phyloP scores from a whole-genome alignment of 1,140 invertebrate species.

The Nylanderia fulva region DNA sequence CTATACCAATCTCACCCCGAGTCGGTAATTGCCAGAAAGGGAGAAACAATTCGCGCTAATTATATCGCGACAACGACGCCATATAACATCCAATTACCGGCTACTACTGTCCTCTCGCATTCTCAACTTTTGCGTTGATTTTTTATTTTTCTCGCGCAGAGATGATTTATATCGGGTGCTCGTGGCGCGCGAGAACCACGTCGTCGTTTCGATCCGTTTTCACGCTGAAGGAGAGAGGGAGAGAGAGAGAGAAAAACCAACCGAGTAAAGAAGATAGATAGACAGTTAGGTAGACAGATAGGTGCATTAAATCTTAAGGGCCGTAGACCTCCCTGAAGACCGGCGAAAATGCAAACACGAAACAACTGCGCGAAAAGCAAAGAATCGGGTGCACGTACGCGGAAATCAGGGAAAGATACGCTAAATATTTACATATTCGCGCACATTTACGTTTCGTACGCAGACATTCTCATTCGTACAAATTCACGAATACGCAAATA shows the following conservation, averaged over 20 bases:
- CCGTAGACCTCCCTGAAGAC: background rate
- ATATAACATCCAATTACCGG: conserved; percentile 75
- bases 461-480: conserved; percentile 15
- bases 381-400: conserved; percentile 18
- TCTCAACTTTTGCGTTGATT: background rate
- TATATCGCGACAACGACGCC: conserved; percentile 69
- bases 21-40: conserved; percentile 64
- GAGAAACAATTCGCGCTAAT: conserved; percentile 76
- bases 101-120: background rate
- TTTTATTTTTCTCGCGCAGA: conserved; percentile 17
- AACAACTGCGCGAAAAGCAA: conserved; percentile 1
- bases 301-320: conserved; percentile 50
- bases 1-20: background rate
- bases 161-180: conserved; percentile 60
- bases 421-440: conserved; percentile 36
- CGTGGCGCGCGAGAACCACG: conserved; percentile 3
- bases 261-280: conserved; percentile 14
- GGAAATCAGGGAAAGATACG: conserved; percentile 8
- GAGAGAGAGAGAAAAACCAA: background rate
- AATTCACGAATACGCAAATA: conserved; percentile 51
- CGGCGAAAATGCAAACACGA: background rate
- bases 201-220: conserved; percentile 34
- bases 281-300: conserved; percentile 43
- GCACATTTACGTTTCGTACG: conserved; percentile 36
- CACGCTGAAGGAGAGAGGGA: background rate